Evolutionary conservation across 2,113 vertebrate genomes (phyloP).

Genomic region (Corythoichthys haematopterus): DNA sequence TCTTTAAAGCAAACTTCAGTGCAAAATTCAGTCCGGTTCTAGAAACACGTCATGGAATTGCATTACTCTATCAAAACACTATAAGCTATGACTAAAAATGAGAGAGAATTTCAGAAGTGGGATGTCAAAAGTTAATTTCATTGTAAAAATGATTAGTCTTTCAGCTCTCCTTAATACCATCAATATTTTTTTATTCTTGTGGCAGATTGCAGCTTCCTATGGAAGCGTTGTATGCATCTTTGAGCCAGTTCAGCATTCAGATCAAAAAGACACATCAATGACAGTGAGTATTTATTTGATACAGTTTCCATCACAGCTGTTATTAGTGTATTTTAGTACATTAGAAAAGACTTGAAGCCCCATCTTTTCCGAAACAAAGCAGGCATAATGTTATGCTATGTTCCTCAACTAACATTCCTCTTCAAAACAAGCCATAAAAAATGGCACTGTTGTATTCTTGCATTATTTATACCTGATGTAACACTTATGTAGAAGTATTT

Average conservation of each 20-base stretch:
- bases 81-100: too few relatives aligned
- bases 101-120: too few relatives aligned
- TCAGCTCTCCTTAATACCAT: not conserved
- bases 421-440: not conserved
- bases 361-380: not conserved
- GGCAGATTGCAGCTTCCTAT: slow-evolving; percentile 96
- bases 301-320: not conserved
- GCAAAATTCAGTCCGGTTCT: too few relatives aligned
- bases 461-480: slow-evolving; percentile 1
- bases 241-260: slow-evolving; percentile 80
- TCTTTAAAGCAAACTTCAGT: too few relatives aligned
- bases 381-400: slow-evolving; percentile 7
- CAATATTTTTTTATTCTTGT: not conserved
- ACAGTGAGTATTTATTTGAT: slow-evolving; percentile 72
- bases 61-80: too few relatives aligned
- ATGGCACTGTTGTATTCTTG: not conserved
- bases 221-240: slow-evolving; percentile 89
- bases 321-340: not conserved
- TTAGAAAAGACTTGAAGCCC: not conserved
- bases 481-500: not conserved
- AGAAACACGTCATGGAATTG: too few relatives aligned
- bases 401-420: not conserved
- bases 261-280: slow-evolving; percentile 69
- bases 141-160: not conserved
- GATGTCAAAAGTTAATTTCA: not conserved